A percentile compares a stretch with the other conserved stretches of the same genome.
Evolutionary conservation across 1,140 invertebrate genomes (phyloP).

Genomic region (Belonocnema kinseyi): DNA sequence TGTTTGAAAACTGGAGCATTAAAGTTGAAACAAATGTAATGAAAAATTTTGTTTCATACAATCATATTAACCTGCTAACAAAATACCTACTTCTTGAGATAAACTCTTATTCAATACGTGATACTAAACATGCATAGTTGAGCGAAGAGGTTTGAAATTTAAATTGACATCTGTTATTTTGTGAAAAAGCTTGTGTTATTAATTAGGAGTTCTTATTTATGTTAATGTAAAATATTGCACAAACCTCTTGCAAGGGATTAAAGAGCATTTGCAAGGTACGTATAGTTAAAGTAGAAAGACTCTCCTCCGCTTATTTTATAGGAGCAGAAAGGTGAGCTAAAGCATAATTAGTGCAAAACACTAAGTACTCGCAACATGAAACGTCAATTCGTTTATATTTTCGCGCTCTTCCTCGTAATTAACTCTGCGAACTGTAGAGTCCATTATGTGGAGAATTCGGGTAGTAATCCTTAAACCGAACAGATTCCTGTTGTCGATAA

Average conservation of each 20-base stretch:
- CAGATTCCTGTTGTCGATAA: conserved; percentile 42
- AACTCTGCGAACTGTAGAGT: conserved; percentile 41
- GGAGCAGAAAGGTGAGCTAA: background rate
- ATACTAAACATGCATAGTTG: background rate
- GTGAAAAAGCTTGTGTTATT: background rate
- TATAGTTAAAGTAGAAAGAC: background rate
- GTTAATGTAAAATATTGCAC: background rate
- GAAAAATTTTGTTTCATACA: background rate
- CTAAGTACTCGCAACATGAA: background rate
- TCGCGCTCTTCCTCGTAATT: conserved; percentile 34
- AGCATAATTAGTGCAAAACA: conserved; percentile 13
- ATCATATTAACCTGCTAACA: background rate
- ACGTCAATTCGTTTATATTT: conserved; percentile 35
- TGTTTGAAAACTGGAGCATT: too few species aligned
- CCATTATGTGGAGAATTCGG: conserved; percentile 54
- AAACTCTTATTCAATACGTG: conserved; percentile 2
- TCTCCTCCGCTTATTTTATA: background rate
- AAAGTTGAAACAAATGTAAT: too few species aligned
- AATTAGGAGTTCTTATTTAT: background rate
- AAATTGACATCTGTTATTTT: conserved; percentile 16
- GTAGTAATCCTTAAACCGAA: conserved; percentile 42
- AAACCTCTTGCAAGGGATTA: conserved; percentile 65
- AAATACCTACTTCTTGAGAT: background rate
- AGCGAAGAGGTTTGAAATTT: background rate
- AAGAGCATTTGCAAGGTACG: conserved; percentile 28